Evolutionary conservation across 2,888 invertebrate genomes (phyloP).

Genomic region (Synergus umbraculus): DNA sequence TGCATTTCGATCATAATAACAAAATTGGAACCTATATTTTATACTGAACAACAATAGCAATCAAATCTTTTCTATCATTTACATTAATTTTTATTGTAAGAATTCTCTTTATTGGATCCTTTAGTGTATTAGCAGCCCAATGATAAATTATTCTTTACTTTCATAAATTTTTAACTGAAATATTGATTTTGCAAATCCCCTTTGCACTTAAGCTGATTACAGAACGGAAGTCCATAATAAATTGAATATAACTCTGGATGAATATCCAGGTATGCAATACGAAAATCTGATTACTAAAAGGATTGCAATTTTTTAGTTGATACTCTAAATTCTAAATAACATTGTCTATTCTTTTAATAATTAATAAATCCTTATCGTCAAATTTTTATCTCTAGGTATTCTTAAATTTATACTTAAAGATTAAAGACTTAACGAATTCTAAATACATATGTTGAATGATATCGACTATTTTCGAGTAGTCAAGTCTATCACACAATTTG

Average conservation of each 20-base stretch:
- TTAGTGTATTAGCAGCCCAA: too few species aligned
- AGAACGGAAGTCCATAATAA: neutral
- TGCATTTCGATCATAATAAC: neutral
- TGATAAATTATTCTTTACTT: too few species aligned
- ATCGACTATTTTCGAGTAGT: constrained; percentile 14
- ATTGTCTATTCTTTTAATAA: neutral
- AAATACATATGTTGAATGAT: constrained; percentile 25
- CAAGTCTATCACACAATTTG: constrained; percentile 22
- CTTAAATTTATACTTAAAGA: constrained; percentile 12
- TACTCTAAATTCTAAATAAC: neutral
- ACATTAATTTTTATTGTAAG: neutral
- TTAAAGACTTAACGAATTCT: constrained; percentile 12
- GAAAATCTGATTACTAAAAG: neutral
- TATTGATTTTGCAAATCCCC: neutral
- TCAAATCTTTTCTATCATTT: neutral
- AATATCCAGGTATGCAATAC: neutral
- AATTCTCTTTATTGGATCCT: neutral
- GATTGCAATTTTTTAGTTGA: neutral
- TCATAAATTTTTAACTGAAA: neutral
- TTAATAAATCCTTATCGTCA: neutral
- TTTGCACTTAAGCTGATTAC: neutral
- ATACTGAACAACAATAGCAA: neutral
- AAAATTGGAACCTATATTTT: neutral
- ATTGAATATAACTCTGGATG: neutral
- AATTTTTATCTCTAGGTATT: neutral